These are phyloP conservation scores for Fulica atra DNA, from an alignment of 2,113 vertebrate species.

Conservation along the genomic window DNA sequence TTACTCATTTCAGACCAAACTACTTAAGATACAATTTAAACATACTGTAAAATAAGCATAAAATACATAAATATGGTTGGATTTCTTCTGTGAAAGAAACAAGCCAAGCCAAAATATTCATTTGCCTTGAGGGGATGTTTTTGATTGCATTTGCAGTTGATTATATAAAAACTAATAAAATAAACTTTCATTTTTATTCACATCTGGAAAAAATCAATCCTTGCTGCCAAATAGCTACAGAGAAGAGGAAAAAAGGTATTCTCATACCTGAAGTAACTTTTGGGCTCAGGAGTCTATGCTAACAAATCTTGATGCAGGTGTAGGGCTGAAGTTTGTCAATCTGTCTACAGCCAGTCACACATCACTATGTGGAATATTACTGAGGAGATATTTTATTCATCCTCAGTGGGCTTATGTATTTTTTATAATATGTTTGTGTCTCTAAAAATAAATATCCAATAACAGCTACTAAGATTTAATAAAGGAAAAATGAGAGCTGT, in stretches of 20 bases:
- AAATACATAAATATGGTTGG: background rate
- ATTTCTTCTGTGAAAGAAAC: background rate
- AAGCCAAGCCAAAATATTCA: background rate
- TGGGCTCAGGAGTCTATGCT: background rate
- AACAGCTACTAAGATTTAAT: slow-evolving; percentile 32
- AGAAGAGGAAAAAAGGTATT: background rate
- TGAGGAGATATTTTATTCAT: slow-evolving; percentile 7
- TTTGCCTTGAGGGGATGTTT: background rate
- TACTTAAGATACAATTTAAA: background rate
- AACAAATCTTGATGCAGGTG: background rate
- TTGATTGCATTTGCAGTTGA: background rate
- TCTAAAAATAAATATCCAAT: slow-evolving; percentile 45
- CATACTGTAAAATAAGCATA: background rate
- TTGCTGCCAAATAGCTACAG: background rate
- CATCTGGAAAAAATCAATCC: background rate
- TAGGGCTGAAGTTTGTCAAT: background rate
- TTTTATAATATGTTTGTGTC: background rate
- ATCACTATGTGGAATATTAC: background rate
- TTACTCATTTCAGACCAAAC: slow-evolving; percentile 23
- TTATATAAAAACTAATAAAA: slow-evolving; percentile 18
- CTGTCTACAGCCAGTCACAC: background rate
- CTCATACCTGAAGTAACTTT: background rate
- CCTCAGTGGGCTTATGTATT: background rate
- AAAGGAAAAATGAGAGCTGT: slow-evolving; percentile 61
- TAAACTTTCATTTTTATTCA: background rate